phyloP scores from a whole-genome alignment of 2,888 invertebrate genomes.

The Ochropleura leucogaster region DNA sequence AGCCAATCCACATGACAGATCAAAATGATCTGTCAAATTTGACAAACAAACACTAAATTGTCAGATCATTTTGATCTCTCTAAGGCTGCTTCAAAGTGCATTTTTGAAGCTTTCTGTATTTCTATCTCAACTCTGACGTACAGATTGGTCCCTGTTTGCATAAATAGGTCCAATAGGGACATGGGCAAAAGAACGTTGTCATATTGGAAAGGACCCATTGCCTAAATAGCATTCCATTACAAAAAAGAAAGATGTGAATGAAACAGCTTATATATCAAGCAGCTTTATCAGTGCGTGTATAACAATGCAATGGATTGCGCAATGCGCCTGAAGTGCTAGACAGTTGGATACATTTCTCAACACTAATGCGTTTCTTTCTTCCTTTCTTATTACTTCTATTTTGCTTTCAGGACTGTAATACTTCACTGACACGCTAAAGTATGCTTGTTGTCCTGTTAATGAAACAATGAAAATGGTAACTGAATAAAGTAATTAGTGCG shows the following conservation, averaged over 20 bases:
- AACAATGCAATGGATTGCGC: conserved; percentile 32
- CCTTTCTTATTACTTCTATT: conserved; percentile 13
- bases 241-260: background rate
- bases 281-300: conserved; percentile 4
- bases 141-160: too few species aligned
- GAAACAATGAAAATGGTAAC: background rate
- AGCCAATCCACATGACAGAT: too few species aligned
- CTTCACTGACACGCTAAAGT: conserved; percentile 33
- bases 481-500: background rate
- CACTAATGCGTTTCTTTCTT: conserved; percentile 46
- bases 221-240: background rate
- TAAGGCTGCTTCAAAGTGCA: too few species aligned
- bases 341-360: conserved; percentile 44
- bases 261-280: background rate
- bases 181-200: background rate
- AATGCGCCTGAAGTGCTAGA: conserved; percentile 29
- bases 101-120: too few species aligned
- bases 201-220: background rate
- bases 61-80: too few species aligned
- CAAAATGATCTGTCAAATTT: too few species aligned
- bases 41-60: too few species aligned
- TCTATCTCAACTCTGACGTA: too few species aligned
- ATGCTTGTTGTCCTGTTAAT: conserved; percentile 15
- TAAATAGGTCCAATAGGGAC: background rate
- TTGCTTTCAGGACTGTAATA: conserved; percentile 32